phyloP scores from a whole-genome alignment of 2,797 vertebrate species.

The Heteromormyrus szaboi region DNA sequence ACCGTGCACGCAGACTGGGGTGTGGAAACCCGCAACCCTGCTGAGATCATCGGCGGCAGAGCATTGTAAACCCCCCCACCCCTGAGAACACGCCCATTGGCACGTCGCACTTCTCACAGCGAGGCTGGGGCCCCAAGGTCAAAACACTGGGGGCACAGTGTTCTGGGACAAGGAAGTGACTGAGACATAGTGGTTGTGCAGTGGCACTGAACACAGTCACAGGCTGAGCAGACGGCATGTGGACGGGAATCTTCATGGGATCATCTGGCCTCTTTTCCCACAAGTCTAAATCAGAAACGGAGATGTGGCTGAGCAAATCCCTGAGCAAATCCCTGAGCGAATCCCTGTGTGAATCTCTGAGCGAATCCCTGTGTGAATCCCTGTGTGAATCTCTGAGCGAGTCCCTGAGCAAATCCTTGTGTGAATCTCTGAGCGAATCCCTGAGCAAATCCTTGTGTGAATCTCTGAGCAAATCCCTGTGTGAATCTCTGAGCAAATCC shows the following conservation, averaged over 20 bases:
- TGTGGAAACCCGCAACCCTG: background rate
- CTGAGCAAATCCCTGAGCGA: background rate
- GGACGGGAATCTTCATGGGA: background rate
- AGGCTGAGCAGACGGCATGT: background rate
- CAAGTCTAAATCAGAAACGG: background rate
- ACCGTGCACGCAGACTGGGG: background rate
- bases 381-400: background rate
- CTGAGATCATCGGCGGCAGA: background rate
- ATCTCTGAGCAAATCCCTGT: background rate
- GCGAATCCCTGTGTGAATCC: background rate
- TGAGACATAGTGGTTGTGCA: constrained; percentile 1
- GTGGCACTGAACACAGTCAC: background rate
- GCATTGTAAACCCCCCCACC: background rate
- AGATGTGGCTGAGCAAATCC: background rate
- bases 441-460: background rate
- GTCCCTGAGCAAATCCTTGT: background rate
- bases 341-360: background rate
- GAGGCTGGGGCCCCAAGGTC: background rate
- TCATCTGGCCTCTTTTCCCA: background rate
- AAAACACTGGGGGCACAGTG: background rate
- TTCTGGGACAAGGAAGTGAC: background rate
- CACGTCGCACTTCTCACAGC: background rate
- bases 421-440: background rate
- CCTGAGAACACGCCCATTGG: background rate
- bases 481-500: too few species aligned